Conservation (phyloP, 1,140 invertebrate genomes). For the Drosophila nannoptera region DNA sequence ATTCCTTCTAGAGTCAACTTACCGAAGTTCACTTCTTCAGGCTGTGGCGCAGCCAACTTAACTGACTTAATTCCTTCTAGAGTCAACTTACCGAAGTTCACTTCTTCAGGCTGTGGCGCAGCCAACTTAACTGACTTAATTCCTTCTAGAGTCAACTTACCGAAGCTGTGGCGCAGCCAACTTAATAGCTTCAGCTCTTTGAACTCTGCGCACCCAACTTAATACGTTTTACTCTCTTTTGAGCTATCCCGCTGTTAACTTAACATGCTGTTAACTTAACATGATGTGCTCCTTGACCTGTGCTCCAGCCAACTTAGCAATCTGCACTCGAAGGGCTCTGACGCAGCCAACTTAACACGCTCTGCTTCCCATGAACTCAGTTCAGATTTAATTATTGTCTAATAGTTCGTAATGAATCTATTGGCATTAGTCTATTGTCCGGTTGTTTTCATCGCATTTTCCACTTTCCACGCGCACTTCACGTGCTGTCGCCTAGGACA, state of each 20-base stretch:
- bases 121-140: neutral
- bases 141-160: neutral
- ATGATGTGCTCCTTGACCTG: neutral
- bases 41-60: neutral
- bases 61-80: neutral
- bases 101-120: too few relatives aligned
- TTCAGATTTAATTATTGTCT: too few relatives aligned
- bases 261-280: too few relatives aligned
- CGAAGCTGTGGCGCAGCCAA: neutral
- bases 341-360: neutral
- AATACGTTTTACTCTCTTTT: too few relatives aligned
- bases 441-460: too few relatives aligned
- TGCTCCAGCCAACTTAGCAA: conserved; percentile 20
- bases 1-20: neutral
- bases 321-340: too few relatives aligned
- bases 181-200: neutral
- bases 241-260: too few relatives aligned
- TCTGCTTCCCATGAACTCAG: too few relatives aligned
- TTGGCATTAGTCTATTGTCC: too few relatives aligned
- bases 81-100: neutral
- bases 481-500: conserved; percentile 28
- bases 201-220: too few relatives aligned
- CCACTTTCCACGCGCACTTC: conserved; percentile 30
- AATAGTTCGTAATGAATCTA: too few relatives aligned
- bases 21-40: too few relatives aligned